phyloP scores from a whole-genome alignment of 30 jellyfish, hydroid and myxozoan genomes.

The Nemopilema nomurai region DNA sequence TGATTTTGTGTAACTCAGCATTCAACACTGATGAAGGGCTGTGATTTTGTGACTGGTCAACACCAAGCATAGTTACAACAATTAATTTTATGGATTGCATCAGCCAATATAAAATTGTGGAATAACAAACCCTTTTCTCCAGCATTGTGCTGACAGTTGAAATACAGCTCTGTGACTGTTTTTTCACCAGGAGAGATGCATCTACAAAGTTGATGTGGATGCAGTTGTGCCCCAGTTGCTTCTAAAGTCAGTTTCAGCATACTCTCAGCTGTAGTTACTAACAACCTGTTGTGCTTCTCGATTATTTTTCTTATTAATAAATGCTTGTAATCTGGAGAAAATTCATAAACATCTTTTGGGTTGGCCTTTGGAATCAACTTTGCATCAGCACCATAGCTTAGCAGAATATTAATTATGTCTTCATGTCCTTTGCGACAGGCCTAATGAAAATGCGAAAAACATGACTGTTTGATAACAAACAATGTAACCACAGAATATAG shows the following conservation, averaged over 20 bases:
- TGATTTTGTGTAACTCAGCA: too few species aligned
- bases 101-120: too few species aligned
- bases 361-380: constrained; percentile 53
- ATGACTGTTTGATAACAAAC: neutral
- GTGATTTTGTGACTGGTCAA: too few species aligned
- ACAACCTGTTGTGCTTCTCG: constrained; percentile 37
- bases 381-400: constrained; percentile 87
- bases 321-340: constrained; percentile 39
- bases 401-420: constrained; percentile 63
- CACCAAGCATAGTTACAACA: too few species aligned
- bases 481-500: too few species aligned
- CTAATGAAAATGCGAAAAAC: constrained; percentile 20
- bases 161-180: constrained; percentile 55
- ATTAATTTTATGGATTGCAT: too few species aligned
- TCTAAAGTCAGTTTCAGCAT: constrained; percentile 10
- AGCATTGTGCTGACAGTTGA: constrained; percentile 64
- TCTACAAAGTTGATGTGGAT: constrained; percentile 39
- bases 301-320: constrained; percentile 11
- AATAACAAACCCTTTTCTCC: constrained; percentile 43
- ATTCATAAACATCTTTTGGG: constrained; percentile 44
- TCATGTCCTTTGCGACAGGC: constrained; percentile 85
- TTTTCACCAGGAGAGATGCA: constrained; percentile 75
- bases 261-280: constrained; percentile 14
- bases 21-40: too few species aligned
- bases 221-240: neutral